These are phyloP conservation scores for Colistium nudipinnis DNA, from an alignment of 2,113 vertebrate species.

Conservation along the genomic window DNA sequence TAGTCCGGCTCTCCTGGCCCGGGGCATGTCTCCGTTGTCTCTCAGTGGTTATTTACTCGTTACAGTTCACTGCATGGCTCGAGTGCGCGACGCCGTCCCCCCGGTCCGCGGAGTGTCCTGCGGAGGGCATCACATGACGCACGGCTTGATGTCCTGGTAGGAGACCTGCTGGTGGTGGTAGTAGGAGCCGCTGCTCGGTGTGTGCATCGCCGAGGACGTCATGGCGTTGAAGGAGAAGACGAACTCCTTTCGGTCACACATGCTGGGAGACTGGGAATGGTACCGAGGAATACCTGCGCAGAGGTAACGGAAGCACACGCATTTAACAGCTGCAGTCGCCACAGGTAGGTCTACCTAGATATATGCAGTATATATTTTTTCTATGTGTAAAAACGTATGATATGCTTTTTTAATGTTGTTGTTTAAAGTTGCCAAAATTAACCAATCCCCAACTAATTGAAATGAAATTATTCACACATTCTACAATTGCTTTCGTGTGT, in stretches of 20 bases:
- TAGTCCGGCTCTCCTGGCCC: constrained; percentile 55
- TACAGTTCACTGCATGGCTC: constrained; percentile 47
- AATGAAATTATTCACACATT: not conserved
- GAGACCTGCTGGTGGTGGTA: constrained; percentile 98
- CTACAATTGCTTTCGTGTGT: too few species aligned
- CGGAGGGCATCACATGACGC: constrained; percentile 91
- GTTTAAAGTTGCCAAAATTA: not conserved
- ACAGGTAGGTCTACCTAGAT: too few species aligned
- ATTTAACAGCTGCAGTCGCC: not conserved
- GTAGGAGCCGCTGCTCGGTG: constrained; percentile 89
- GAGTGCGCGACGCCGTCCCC: constrained; percentile 45
- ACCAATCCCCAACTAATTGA: too few species aligned
- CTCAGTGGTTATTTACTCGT: constrained; percentile 61
- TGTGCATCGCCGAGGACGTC: constrained; percentile 97
- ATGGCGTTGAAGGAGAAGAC: constrained; percentile 99
- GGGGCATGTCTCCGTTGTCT: constrained; percentile 32
- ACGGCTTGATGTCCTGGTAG: constrained; percentile 99
- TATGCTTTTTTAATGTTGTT: too few species aligned
- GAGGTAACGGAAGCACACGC: not conserved
- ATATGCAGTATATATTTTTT: too few species aligned
- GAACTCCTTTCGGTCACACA: constrained; percentile 98
- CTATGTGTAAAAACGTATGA: too few species aligned
- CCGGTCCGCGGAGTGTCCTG: constrained; percentile 18
- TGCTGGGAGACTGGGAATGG: constrained; percentile 96
- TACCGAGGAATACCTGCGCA: constrained; percentile 92